Conservation (phyloP, 1,140 invertebrate species). For the Vollenhovia emeryi region DNA sequence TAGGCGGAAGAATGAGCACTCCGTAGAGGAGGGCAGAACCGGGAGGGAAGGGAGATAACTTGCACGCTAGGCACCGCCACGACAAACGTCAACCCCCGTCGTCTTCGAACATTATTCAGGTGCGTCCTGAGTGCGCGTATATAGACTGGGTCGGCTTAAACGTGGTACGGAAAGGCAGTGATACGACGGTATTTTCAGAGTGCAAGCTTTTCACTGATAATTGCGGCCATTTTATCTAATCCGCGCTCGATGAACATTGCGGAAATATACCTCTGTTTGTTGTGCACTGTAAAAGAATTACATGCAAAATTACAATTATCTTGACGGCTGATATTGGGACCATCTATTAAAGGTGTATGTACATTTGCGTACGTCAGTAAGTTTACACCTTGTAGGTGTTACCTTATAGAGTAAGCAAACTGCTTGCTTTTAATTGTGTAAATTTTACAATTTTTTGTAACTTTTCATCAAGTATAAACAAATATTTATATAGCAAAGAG, state of each 20-base stretch:
- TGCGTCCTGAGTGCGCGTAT: constrained; percentile 61
- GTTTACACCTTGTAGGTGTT: too few relatives aligned
- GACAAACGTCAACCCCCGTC: constrained; percentile 80
- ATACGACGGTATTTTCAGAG: not conserved
- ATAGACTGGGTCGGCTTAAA: constrained; percentile 21
- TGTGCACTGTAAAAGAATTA: too few relatives aligned
- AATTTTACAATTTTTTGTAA: too few relatives aligned
- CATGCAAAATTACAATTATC: too few relatives aligned
- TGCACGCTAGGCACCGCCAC: constrained; percentile 83
- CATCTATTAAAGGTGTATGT: too few relatives aligned
- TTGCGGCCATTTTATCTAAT: not conserved
- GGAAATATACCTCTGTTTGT: not conserved
- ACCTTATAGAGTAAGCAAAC: too few relatives aligned
- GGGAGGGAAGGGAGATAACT: constrained; percentile 19
- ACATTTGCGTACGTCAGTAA: too few relatives aligned
- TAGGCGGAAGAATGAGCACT: not conserved
- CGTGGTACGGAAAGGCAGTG: not conserved
- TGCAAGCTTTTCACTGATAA: not conserved
- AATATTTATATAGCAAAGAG: too few relatives aligned
- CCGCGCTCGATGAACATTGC: not conserved
- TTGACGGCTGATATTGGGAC: too few relatives aligned
- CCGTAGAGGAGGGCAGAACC: constrained; percentile 42
- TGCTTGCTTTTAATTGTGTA: too few relatives aligned
- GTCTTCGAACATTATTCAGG: constrained; percentile 78
- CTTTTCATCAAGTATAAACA: too few relatives aligned